Evolutionary conservation across 2,888 invertebrate genomes (phyloP), one percentile per base, ranked within the genome.

Genomic region (Neoaliturus tenellus): DNA sequence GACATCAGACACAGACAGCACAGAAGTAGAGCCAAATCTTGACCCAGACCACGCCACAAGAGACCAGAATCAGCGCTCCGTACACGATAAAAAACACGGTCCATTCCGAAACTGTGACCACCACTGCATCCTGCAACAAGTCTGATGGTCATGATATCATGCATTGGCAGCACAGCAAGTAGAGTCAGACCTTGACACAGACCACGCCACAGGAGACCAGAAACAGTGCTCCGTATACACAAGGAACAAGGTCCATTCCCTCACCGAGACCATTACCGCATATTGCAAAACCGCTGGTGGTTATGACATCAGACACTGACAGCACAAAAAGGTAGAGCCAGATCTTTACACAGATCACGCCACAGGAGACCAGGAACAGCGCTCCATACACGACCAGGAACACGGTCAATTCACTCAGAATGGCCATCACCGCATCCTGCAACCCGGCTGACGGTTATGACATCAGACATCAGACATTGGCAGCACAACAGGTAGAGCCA

Each of bases 211-310:
- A 25, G 81, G 44, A 81, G 6, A 67, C 81, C 31, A 73, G 39
- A 58, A 82, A 82, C 82, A 82, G 23, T 23, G 55, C 35, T 1
- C 73, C 51, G 73, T 82, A 82, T 48, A 41, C 23, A 82, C 58
- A 25, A 73, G 35, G 28, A 82, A 82, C 25, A 82, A 35, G 35
- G 20, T 23, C 82, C 82, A 73, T 12, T 82, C 73, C n/a, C 58
- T 44, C 25, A 73, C 10, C 17, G 82, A 25, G n/a, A 73, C 71
- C 82, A 82, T 82, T 23, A 71, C 71, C n/a, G 23, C 71, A 39
- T 62, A 12, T 31, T 62, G 62, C 28, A 62, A 62, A n/a, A n/a
- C n/a, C 12, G 35, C 33, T 5, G 80, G 23, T 1, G n/a, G n/a
- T n/a, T n/a, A n/a, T n/a, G n/a, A n/a, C n/a, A n/a, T n/a, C n/a